A percentile compares a stretch with the other conserved stretches of the same genome.
phyloP scores from a whole-genome alignment of 2,113 vertebrate species.

The Typhlomys cinereus region DNA sequence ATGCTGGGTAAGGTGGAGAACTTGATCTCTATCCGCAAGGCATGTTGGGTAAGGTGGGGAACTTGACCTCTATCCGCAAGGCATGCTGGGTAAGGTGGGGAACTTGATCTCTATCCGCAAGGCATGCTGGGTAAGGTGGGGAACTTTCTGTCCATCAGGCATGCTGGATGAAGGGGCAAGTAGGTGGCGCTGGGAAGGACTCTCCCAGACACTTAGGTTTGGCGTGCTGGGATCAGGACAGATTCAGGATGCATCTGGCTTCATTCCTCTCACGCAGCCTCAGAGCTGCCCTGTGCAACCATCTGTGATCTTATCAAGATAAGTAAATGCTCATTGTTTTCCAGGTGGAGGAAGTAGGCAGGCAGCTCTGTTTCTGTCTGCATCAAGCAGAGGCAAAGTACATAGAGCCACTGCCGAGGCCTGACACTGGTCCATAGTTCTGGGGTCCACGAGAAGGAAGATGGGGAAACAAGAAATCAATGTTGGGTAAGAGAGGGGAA shows the following conservation, averaged over 20 bases:
- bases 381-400: not conserved
- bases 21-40: too few relatives aligned
- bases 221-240: accelerated
- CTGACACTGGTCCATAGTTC: not conserved
- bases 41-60: too few relatives aligned
- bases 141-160: too few relatives aligned
- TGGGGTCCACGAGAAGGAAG: not conserved
- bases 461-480: not conserved
- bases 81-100: too few relatives aligned
- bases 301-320: not conserved
- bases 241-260: not conserved
- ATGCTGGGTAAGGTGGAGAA: not conserved
- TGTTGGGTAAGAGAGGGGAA: not conserved
- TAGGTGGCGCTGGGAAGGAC: accelerated
- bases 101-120: too few relatives aligned
- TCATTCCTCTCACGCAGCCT: not conserved
- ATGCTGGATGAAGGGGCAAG: not conserved
- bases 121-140: too few relatives aligned
- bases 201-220: not conserved
- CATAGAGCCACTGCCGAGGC: not conserved
- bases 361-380: not conserved
- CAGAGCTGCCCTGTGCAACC: accelerated
- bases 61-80: too few relatives aligned
- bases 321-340: not conserved
- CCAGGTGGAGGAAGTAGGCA: not conserved